Conservation (phyloP, 2,113 vertebrate genomes). For the Thunnus maccoyii region DNA sequence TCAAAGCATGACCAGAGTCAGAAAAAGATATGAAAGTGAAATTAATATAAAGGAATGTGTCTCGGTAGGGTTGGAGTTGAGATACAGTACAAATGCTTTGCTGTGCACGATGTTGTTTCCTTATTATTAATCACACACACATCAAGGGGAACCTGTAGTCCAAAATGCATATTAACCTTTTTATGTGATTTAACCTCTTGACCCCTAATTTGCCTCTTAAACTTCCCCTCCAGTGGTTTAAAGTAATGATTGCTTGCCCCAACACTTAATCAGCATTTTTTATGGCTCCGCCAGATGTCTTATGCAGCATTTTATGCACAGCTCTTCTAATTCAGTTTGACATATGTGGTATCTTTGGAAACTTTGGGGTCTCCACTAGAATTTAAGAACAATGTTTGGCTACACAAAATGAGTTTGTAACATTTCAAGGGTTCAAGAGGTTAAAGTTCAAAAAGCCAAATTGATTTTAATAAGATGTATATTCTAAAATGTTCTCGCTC, state of each 20-base stretch:
- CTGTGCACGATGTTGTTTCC: not conserved
- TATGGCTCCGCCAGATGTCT: slow-evolving; percentile 24
- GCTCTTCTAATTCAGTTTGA: slow-evolving; percentile 26
- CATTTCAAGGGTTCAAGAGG: slow-evolving; percentile 3
- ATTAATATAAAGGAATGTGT: not conserved
- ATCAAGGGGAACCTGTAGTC: not conserved
- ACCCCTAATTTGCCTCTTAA: not conserved
- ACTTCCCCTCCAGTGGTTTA: not conserved
- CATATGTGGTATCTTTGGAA: slow-evolving; percentile 45
- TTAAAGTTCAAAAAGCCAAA: not conserved
- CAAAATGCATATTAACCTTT: not conserved
- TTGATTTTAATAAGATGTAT: not conserved
- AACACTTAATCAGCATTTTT: slow-evolving; percentile 10
- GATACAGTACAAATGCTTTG: not conserved
- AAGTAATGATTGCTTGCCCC: not conserved
- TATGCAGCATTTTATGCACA: slow-evolving; percentile 17
- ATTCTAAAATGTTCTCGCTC: too few species aligned
- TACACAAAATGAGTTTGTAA: not conserved
- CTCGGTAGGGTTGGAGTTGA: not conserved
- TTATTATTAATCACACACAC: not conserved
- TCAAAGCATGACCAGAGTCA: not conserved
- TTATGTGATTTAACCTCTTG: not conserved
- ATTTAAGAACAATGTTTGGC: slow-evolving; percentile 21
- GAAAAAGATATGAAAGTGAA: not conserved
- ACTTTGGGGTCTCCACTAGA: slow-evolving; percentile 6